Conservation (phyloP, 2,797 vertebrate genomes). For the Eospalax fontanierii region DNA sequence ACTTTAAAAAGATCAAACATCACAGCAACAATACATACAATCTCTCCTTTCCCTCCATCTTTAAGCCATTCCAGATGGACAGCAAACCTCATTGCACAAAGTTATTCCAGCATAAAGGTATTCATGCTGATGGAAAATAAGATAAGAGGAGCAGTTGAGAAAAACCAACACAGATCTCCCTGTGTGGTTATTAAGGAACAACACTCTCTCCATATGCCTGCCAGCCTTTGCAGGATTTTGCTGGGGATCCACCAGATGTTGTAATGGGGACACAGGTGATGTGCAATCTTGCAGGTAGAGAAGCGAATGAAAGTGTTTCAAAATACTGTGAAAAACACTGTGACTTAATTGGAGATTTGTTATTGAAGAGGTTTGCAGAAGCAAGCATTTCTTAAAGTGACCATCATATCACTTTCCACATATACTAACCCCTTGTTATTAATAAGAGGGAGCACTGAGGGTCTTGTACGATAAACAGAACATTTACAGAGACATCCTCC, state of each 20-base stretch:
- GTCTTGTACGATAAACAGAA: not conserved
- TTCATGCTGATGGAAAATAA: constrained; percentile 69
- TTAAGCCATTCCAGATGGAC: constrained; percentile 34
- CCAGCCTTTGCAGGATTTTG: not conserved
- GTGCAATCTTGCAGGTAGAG: not conserved
- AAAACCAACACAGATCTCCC: constrained; percentile 42
- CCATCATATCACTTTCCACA: not conserved
- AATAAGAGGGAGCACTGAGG: not conserved
- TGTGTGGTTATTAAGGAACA: constrained; percentile 1
- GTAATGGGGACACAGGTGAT: constrained; percentile 10
- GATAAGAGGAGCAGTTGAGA: constrained; percentile 47
- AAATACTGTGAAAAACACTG: not conserved
- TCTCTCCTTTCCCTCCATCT: not conserved
- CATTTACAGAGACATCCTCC: not conserved
- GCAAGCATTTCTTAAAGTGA: not conserved
- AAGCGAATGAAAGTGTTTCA: constrained; percentile 36
- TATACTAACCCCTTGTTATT: not conserved
- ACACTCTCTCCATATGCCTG: not conserved
- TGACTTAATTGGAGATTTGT: not conserved
- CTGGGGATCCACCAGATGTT: constrained; percentile 32
- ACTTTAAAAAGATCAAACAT: not conserved
- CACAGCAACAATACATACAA: not conserved
- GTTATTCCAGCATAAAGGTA: constrained; percentile 79
- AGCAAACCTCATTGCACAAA: constrained; percentile 72
- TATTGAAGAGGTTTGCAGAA: constrained; percentile 46